These are phyloP conservation scores for Rhorus exstirpatorius DNA, from an alignment of 2,888 invertebrate genomes.

Conservation along the genomic window DNA sequence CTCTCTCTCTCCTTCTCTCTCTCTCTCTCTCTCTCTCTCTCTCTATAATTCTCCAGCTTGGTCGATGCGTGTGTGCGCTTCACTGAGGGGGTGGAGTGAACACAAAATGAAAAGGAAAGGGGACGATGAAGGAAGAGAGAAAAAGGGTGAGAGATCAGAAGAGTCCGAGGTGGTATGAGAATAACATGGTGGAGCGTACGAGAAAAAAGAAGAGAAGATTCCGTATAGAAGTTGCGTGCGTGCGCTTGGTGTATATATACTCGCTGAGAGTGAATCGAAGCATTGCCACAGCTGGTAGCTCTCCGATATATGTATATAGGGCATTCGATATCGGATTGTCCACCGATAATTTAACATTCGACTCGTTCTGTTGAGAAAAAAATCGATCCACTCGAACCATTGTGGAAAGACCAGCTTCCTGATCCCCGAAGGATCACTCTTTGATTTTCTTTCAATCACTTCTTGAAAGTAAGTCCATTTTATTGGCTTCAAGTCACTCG, in stretches of 20 bases:
- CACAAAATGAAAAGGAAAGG: constrained; percentile 11
- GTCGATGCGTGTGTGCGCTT: neutral
- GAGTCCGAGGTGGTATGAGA: constrained; percentile 14
- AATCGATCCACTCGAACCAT: too few species aligned
- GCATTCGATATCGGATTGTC: neutral
- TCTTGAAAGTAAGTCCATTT: too few species aligned
- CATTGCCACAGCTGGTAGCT: constrained; percentile 20
- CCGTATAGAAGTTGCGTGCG: constrained; percentile 14
- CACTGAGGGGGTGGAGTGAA: constrained; percentile 16
- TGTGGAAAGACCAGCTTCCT: too few species aligned
- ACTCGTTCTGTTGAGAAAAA: too few species aligned
- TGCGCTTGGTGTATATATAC: neutral
- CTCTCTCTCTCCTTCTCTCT: neutral
- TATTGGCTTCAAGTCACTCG: too few species aligned
- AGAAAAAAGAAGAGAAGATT: constrained; percentile 7
- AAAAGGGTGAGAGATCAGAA: constrained; percentile 6
- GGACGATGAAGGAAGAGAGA: constrained; percentile 6
- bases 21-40: neutral
- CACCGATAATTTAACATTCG: neutral
- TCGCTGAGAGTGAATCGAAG: constrained; percentile 13
- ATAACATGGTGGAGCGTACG: neutral
- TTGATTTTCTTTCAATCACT: too few species aligned
- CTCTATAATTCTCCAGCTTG: neutral
- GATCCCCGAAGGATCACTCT: too few species aligned
- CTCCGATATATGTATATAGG: constrained; percentile 2